A percentile compares a stretch with the other conserved stretches of the same genome.
phyloP scores from a whole-genome alignment of 2,888 invertebrate species.

The Teleogryllus oceanicus region DNA sequence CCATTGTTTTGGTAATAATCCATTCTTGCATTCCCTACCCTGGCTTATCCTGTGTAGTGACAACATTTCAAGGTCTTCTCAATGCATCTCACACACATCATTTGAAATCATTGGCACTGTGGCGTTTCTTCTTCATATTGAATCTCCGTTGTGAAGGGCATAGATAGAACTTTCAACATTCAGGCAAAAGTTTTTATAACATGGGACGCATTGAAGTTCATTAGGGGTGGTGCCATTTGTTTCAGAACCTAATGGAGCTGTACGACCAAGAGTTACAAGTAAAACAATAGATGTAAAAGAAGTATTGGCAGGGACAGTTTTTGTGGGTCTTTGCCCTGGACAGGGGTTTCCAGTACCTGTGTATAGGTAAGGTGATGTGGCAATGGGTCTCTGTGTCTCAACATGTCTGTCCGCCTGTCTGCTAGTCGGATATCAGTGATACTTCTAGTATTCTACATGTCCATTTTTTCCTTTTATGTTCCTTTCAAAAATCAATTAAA shows the following conservation, averaged over 20 bases:
- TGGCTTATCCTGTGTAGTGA: too few species aligned
- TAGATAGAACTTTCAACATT: slow-evolving; percentile 12
- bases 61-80: too few species aligned
- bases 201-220: background rate
- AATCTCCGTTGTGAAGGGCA: slow-evolving; percentile 12
- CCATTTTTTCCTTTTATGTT: too few species aligned
- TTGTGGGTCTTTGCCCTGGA: slow-evolving; percentile 60
- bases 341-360: slow-evolving; percentile 52
- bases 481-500: too few species aligned
- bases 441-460: too few species aligned
- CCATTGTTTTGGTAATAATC: background rate
- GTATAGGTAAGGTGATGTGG: slow-evolving; percentile 45
- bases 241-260: slow-evolving; percentile 43
- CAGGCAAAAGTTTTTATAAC: background rate
- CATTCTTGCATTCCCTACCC: too few species aligned
- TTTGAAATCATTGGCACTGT: slow-evolving; percentile 47
- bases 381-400: too few species aligned
- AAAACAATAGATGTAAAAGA: slow-evolving; percentile 41
- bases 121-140: slow-evolving; percentile 67
- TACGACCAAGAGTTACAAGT: slow-evolving; percentile 41
- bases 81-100: too few species aligned
- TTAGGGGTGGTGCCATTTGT: slow-evolving; percentile 12
- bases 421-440: too few species aligned
- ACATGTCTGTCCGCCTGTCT: too few species aligned
- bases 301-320: slow-evolving; percentile 38